Evolutionary conservation across 2,888 invertebrate genomes (phyloP), one percentile per base, ranked within the genome.

Genomic region (Ennomos quercinarius): DNA sequence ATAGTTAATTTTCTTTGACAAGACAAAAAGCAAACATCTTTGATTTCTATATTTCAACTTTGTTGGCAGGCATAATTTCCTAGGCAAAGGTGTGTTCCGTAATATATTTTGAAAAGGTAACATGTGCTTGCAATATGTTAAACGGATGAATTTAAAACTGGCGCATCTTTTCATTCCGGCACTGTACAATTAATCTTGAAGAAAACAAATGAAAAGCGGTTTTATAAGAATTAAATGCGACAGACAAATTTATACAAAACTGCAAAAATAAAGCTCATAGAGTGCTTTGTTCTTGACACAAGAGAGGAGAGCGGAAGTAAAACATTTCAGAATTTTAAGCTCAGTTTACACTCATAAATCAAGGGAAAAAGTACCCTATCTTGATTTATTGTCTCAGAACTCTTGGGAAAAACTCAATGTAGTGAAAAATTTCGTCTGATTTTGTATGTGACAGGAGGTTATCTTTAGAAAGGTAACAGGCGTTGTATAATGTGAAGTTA

Each of bases 351-450:
- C 65, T 66, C 74, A 76, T 81, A 78, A 80, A 79, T 81, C 76
- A 80, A 66, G 66, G 65, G 69, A 66, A 70, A 71, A 73, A 77
- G 68, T 70, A 70, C 60, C 55, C 70, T 73, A 74, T 73, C 76
- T 71, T 77, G 74, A 80, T 81, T 77, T 79, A 76, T 76, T 61
- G 65, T 71, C 61, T 66, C 62, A 68, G 70, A 72, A 73, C 68
- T 73, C 68, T 70, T 63, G 66, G 63, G 68, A 66, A 62, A 69
- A 72, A 70, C 72, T 72, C 68, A 71, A 73, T 73, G 70, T 70
- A 72, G 64, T 68, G 64, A 66, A 68, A 69, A 69, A 70, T 68
- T 68, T 61, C 63, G 61, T 42, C 50, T 53, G 50, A 50, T 39
- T 54, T 63, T 57, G 42, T 50, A 37, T 57, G 47, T 60, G 60